Conservation (phyloP, 2,797 vertebrate species). For the Knipowitschia caucasica region DNA sequence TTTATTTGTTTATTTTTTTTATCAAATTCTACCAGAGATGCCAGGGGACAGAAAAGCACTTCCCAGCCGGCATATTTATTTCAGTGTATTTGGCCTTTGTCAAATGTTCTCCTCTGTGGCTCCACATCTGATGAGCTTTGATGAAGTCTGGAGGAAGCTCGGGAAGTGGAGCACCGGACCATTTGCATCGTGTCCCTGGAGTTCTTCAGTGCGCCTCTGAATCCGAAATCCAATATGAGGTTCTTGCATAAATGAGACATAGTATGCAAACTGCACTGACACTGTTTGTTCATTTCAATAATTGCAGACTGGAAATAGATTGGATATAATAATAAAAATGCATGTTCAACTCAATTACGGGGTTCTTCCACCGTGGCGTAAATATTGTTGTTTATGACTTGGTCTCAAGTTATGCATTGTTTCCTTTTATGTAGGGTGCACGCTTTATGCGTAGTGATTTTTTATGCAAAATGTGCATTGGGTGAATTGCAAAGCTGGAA, state of each 20-base stretch:
- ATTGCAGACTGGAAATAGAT: conserved; percentile 20
- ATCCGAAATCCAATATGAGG: conserved; percentile 24
- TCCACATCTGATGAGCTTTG: conserved; percentile 50
- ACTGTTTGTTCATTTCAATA: conserved; percentile 31
- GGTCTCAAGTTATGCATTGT: background rate
- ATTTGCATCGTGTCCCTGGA: conserved; percentile 56
- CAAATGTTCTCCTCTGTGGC: conserved; percentile 1
- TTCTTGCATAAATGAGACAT: conserved; percentile 26
- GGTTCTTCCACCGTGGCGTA: background rate
- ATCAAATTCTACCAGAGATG: too few species aligned
- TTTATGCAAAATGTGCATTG: background rate
- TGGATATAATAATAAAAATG: conserved; percentile 1
- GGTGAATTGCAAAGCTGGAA: background rate
- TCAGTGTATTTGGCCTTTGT: background rate
- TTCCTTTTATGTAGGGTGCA: background rate
- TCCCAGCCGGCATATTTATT: too few species aligned
- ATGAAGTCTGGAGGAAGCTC: conserved; percentile 47
- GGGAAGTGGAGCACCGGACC: conserved; percentile 46
- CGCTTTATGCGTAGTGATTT: background rate
- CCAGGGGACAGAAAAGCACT: too few species aligned
- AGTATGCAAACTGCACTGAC: conserved; percentile 9
- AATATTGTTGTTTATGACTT: conserved; percentile 3
- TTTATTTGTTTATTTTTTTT: too few species aligned
- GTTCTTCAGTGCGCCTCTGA: conserved; percentile 18
- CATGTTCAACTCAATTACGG: background rate